phyloP scores from a whole-genome alignment of 1,140 invertebrate genomes.

The Akabosia matsudoensis region DNA sequence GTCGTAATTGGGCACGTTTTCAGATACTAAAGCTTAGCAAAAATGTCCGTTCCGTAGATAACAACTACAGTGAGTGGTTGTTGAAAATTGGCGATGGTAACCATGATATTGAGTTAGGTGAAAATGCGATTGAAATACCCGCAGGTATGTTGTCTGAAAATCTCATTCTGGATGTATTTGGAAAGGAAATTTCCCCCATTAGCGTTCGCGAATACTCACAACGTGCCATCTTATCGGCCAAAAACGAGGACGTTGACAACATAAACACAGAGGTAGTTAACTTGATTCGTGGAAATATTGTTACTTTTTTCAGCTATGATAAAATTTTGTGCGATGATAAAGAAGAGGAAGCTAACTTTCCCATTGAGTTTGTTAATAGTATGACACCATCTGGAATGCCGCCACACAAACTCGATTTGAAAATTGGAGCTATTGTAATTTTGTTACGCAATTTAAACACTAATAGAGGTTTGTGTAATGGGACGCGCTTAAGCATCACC shows the following conservation, averaged over 20 bases:
- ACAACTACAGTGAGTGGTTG: slow-evolving; percentile 37
- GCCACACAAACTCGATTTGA: slow-evolving; percentile 46
- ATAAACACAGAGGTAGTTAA: slow-evolving; percentile 44
- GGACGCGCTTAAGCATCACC: slow-evolving; percentile 32
- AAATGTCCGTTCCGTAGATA: slow-evolving; percentile 1
- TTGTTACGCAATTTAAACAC: slow-evolving; percentile 40
- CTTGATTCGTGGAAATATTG: not conserved
- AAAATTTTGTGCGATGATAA: slow-evolving; percentile 46
- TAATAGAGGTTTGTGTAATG: slow-evolving; percentile 34
- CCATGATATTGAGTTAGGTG: not conserved
- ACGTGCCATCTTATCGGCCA: slow-evolving; percentile 48
- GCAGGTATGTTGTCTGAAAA: not conserved
- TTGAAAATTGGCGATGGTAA: slow-evolving; percentile 41
- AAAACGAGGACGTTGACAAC: slow-evolving; percentile 43
- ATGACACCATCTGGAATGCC: slow-evolving; percentile 50
- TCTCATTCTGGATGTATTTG: not conserved
- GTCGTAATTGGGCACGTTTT: not conserved
- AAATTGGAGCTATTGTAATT: slow-evolving; percentile 36
- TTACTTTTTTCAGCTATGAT: slow-evolving; percentile 49
- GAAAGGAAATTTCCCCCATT: not conserved
- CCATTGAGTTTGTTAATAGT: slow-evolving; percentile 52
- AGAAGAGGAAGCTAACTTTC: slow-evolving; percentile 49
- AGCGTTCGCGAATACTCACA: slow-evolving; percentile 42
- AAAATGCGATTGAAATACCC: slow-evolving; percentile 40
- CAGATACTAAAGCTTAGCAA: not conserved